Base-by-base conservation (phyloP, 2,888 invertebrate genomes). In the Dryobota labecula region DNA sequence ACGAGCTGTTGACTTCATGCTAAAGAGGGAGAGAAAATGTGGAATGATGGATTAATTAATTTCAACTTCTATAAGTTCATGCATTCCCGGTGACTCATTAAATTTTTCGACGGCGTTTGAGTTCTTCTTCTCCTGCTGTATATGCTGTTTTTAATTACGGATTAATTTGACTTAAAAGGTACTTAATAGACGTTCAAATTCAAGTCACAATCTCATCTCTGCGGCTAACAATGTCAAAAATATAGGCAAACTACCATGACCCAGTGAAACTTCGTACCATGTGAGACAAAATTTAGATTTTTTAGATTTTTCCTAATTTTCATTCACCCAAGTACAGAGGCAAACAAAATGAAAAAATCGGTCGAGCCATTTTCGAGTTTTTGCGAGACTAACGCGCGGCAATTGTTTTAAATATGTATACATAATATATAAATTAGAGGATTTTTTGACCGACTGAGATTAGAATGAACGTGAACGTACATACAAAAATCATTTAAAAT, bases 21-120 rank as follows among this genome's bases (percentile, higher is more conserved):
- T 15, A 27, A 45, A 64, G 20, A 45, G 41, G 20, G 9, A 45
- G 4, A 43, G 24, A 53, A 68, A 63, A 69, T 53, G 15, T 15
- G 11, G 27, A 20, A 54, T n/a, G 15, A 54, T 38, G 5, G n/a
- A 54, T 36, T 64, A 30, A 54, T 64, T 65, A n/a, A 47, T 63
- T 69, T 24, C 11, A 53, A 53, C 30, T 56, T 41, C 41, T 24
- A 7, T 49, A 49, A 2, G 7, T 41, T 47, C 30, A 70, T 70
- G 47, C 20, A 20, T 24, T 57, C 56, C 68, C 3, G 30, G 63
- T 63, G 2, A 11, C 9, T 63, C 41, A 68, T 63, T 33, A 41
- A 53, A 43, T 13, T 68, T 68, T 68, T 51, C 24, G 9, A 41
- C 20, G 41, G 20, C 8, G 6, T 30, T 56, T 30, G 13, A 27